Conservation (phyloP, 2,797 vertebrate genomes). For the Tangara arthus region DNA sequence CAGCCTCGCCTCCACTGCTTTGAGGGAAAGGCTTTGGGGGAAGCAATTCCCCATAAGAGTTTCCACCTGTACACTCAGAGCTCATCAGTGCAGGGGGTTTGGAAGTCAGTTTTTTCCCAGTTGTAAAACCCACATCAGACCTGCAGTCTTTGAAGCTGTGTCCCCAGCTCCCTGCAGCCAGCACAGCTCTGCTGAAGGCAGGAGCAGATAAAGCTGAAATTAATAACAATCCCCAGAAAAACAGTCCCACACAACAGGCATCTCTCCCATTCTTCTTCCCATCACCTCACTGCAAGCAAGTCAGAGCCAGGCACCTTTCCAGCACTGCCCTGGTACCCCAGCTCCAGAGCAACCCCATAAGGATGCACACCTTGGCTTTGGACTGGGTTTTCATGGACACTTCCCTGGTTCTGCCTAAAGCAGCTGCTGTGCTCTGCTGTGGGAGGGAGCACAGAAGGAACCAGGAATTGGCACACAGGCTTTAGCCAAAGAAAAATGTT, state of each 20-base stretch:
- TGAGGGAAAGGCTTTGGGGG: background rate
- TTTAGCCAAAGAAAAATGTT: background rate
- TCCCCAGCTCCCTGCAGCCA: background rate
- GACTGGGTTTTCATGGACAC: fast-evolving
- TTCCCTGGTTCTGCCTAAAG: background rate
- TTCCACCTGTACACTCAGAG: fast-evolving
- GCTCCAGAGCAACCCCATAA: fast-evolving
- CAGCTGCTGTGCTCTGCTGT: background rate
- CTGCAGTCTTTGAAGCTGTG: background rate
- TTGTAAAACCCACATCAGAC: background rate
- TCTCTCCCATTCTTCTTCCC: background rate
- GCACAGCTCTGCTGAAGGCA: background rate
- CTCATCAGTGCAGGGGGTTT: fast-evolving
- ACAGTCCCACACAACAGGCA: fast-evolving
- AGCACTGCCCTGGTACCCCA: fast-evolving
- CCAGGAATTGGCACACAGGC: fast-evolving
- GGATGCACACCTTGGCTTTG: background rate
- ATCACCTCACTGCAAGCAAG: fast-evolving
- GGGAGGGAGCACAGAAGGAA: background rate
- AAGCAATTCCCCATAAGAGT: background rate
- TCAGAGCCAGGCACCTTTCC: background rate
- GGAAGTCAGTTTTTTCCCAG: background rate
- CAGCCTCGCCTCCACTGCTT: fast-evolving
- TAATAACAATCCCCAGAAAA: background rate
- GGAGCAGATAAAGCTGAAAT: background rate